A percentile compares a stretch with the other conserved stretches of the same genome.
These are phyloP conservation scores for Phengaris arion DNA, from an alignment of 2,888 invertebrate genomes.

Conservation along the genomic window DNA sequence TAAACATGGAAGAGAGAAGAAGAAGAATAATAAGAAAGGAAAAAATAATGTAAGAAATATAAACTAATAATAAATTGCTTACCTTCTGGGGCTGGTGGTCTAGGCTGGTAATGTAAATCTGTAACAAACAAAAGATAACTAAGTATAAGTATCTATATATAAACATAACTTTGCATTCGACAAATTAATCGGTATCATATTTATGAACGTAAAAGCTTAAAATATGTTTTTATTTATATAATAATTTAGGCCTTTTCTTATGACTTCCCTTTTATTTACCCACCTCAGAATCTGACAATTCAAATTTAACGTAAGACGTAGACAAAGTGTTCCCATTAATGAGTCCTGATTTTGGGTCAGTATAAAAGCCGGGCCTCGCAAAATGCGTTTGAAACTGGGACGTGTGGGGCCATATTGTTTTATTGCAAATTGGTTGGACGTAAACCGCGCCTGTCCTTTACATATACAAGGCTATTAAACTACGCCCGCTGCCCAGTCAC, in stretches of 20 bases:
- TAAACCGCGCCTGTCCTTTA: slow-evolving; percentile 75
- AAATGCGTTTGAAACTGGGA: slow-evolving; percentile 52
- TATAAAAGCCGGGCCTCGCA: slow-evolving; percentile 45
- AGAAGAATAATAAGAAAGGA: too few relatives aligned
- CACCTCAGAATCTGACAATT: neutral
- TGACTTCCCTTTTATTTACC: slow-evolving; percentile 18
- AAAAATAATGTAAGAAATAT: neutral
- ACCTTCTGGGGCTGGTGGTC: slow-evolving; percentile 82
- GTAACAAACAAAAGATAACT: slow-evolving; percentile 62
- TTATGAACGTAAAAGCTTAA: too few relatives aligned
- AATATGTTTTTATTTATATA: neutral
- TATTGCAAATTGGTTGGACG: slow-evolving; percentile 79
- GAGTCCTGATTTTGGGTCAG: slow-evolving; percentile 54
- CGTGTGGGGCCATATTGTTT: slow-evolving; percentile 71
- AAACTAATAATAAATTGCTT: slow-evolving; percentile 44
- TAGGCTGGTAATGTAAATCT: slow-evolving; percentile 83
- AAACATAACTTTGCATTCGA: neutral
- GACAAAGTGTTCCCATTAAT: slow-evolving; percentile 57
- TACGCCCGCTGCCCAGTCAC: slow-evolving; percentile 72
- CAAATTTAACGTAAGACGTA: slow-evolving; percentile 44
- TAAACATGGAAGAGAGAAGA: neutral
- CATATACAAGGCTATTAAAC: slow-evolving; percentile 78
- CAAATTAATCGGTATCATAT: neutral
- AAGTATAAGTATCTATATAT: neutral
- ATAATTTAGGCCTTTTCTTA: slow-evolving; percentile 18